Base-by-base conservation (phyloP, 2,888 invertebrate genomes). In the Caenorhabditis macrosperma region DNA sequence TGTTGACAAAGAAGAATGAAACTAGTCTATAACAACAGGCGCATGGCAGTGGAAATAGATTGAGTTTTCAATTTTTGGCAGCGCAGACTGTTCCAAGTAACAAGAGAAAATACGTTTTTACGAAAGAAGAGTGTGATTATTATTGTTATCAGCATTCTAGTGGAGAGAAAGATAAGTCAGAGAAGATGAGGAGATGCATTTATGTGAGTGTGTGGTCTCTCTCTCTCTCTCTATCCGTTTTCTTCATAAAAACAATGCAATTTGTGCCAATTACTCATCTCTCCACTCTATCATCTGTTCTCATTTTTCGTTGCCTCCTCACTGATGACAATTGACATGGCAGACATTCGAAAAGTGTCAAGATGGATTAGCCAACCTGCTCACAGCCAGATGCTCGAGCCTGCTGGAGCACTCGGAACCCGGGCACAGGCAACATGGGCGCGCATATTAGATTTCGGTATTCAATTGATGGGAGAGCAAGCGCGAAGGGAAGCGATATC, bases 211-310 rank as follows among this genome's bases (percentile, higher is more conserved):
- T 17, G 33, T 48, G 48, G 46, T 46, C 68, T 59, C 15, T 44
- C 44, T 44, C 28, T 20, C 33, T 67, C 48, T 54, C 55, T 38
- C 38, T 38, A 38, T 24, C 30, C 44, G n/a, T 63, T 63, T 30
- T 61, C 22, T 48, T 48, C 50, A 48, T 33, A 54, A 60, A 50
- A 69, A 68, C 44, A 57, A 72, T 57, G 48, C 72, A 72, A 72
- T 72, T 72, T 72, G 72, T 69, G 60, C 48, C 64, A 72, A 72
- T 72, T 72, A 72, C 64, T 72, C 67, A 67, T 67, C 74, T 15
- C 33, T 54, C 46, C 46, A 33, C 24, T 15, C 41, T 52, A 64
- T 64, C 66, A 67, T 75, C 75, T 67, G 60, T 28, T 60, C 67
- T 48, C 66, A 60, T 67, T 75, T 75, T 66, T 52, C 38, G 17